These are phyloP conservation scores for Watsonalla binaria DNA, from an alignment of 2,888 invertebrate genomes.

Conservation along the genomic window DNA sequence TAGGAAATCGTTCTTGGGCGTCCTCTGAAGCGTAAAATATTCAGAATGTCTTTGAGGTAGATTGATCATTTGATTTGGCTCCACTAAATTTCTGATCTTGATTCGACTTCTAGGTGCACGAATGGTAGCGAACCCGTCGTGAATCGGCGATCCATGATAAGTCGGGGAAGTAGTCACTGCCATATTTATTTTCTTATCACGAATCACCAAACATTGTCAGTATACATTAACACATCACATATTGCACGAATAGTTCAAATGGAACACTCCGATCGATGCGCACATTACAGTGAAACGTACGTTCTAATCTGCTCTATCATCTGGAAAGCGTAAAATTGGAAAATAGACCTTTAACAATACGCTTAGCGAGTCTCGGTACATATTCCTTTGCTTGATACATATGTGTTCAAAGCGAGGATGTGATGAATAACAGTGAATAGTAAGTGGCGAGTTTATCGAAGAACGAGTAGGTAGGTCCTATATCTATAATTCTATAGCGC, in stretches of 20 bases:
- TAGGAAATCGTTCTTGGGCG: constrained; percentile 62
- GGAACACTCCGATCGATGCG: constrained; percentile 12
- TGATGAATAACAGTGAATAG: constrained; percentile 31
- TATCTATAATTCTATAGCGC: neutral
- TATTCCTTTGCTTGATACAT: constrained; percentile 15
- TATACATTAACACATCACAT: constrained; percentile 1
- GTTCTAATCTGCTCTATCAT: constrained; percentile 33
- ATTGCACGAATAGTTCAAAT: constrained; percentile 14
- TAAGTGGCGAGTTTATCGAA: neutral
- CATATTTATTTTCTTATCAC: constrained; percentile 31
- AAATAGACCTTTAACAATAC: constrained; percentile 39
- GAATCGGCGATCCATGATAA: constrained; percentile 80
- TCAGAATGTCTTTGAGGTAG: constrained; percentile 74
- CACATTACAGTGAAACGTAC: constrained; percentile 18
- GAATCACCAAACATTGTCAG: constrained; percentile 12
- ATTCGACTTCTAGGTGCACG: constrained; percentile 79
- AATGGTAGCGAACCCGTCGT: constrained; percentile 94
- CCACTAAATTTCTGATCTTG: constrained; percentile 69
- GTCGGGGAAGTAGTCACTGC: constrained; percentile 68
- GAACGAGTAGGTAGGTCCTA: neutral
- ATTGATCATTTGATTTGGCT: constrained; percentile 59
- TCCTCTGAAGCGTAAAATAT: constrained; percentile 71
- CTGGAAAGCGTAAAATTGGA: constrained; percentile 52
- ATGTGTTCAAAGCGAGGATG: constrained; percentile 10
- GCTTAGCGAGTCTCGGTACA: constrained; percentile 33